Evolutionary conservation across 1,140 invertebrate genomes (phyloP), one percentile per base, ranked within the genome.

Genomic region (Euwallacea fornicatus): DNA sequence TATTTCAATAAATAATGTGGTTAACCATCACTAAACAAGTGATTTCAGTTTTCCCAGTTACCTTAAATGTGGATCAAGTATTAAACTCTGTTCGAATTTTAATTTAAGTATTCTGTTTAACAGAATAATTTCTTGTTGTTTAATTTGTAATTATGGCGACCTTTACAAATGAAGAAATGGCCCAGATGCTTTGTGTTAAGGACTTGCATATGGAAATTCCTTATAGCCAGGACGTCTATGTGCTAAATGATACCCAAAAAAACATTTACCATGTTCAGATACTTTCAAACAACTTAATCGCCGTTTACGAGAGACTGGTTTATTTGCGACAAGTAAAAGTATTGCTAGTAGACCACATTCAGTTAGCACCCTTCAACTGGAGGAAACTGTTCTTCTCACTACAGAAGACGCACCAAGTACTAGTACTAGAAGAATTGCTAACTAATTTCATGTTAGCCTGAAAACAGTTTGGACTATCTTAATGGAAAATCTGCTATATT

Each of bases 121-220:
- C 46, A 50, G 46, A 50, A 50, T 50, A 50, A 50, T 50, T 50
- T 50, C 46, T 50, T 50, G 6, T 50, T 50, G 6, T 50, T 50
- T 50, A 50, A 50, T 50, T 33, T 33, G 21, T 33, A 33, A 33
- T 33, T 33, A 33, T 33, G 21, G 21, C 21, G 1, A 33, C 21
- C 21, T 33, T 33, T 33, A 33, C 21, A 33, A 33, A 33, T 33
- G 21, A 33, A 33, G 21, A 33, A 33, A 33, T 33, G 21, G 4
- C 21, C 21, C 21, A 33, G 21, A 33, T 33, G 21, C 21, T 33
- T 33, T 33, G 1, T 33, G 21, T 33, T 33, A 33, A 2, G 21
- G 21, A 33, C 21, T 33, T 33, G 21, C 21, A 33, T 2, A 33
- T 33, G 21, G 21, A 33, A 33, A 33, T 33, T 1, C 21, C 21